Evolutionary conservation across 2,888 invertebrate species (phyloP), one percentile per base, ranked within the genome.

Genomic region (Lithophane socia): DNA sequence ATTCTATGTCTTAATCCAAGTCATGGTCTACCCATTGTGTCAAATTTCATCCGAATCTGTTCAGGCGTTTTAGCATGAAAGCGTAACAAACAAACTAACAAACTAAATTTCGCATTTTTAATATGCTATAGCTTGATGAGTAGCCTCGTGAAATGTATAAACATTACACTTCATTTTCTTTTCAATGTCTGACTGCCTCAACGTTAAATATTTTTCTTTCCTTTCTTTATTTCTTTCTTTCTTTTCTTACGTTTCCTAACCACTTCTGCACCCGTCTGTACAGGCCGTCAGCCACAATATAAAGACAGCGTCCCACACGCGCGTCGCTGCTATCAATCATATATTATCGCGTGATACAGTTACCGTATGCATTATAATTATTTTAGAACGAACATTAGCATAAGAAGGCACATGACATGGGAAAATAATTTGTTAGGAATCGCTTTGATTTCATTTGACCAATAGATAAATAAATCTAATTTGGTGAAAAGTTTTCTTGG

Each of bases 281-380:
- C 85, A 12, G 1, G 7, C 44, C 18, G 56, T 71, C 78, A 58
- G 3, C 21, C 37, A 66, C 56, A 24, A 54, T 54, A 65, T 54
- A 72, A 67, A 64, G 73, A 61, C 70, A 66, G 54, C 86, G 69
- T 86, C 88, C 94, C 95, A 94, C 94, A 94, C 94, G 91, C 92
- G 60, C 86, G 83, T 80, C 82, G 52, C 75, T 76, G 29, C 75
- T 92, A 95, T 95, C 95, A 91, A 94, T 95, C 95, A 95, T 87
- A 69, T 21, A 92, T 92, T 94, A 95, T 95, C 94, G 89, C 82
- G 86, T 86, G 89, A 87, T 90, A 92, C 91, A 91, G 91, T 90
- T 77, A 66, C 82, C 82, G 82, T 86, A 49, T 89, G 91, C 93
- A 93, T 93, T 94, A 94, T 94, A 94, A 95, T 95, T 94, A 93